Evolutionary conservation across 2,888 invertebrate genomes (phyloP).

Genomic region (Atherix ibis): DNA sequence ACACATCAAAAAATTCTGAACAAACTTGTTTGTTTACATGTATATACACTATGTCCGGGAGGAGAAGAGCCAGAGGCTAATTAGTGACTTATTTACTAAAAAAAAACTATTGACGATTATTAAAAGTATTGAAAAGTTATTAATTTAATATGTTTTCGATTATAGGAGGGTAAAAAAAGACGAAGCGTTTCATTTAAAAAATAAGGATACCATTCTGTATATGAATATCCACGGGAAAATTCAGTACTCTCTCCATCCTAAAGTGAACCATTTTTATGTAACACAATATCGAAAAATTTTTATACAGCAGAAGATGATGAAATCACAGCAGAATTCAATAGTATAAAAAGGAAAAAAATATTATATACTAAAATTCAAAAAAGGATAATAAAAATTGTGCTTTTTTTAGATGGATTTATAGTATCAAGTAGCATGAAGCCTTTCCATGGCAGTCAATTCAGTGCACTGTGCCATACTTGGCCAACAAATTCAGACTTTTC

Average conservation of each 20-base stretch:
- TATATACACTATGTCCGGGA: too few species aligned
- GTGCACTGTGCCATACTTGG: constrained; percentile 15
- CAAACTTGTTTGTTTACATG: too few species aligned
- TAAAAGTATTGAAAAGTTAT: too few species aligned
- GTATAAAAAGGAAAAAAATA: constrained; percentile 4
- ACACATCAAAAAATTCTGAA: too few species aligned
- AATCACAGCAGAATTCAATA: constrained; percentile 9
- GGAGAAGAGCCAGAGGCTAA: too few species aligned
- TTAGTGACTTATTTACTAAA: too few species aligned
- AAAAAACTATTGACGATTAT: too few species aligned
- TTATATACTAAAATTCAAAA: neutral
- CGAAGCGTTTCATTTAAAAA: constrained; percentile 57
- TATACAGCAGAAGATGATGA: constrained; percentile 4
- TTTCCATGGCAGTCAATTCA: constrained; percentile 15
- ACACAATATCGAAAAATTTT: constrained; percentile 4
- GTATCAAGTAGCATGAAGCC: constrained; percentile 15
- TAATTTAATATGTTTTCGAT: too few species aligned
- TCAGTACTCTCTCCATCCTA: constrained; percentile 14
- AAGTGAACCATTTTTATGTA: constrained; percentile 14
- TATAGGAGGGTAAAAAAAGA: too few species aligned
- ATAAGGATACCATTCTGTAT: constrained; percentile 69
- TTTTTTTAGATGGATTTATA: constrained; percentile 13
- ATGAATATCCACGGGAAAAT: constrained; percentile 66
- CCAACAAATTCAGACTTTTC: constrained; percentile 16
- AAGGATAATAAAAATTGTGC: neutral